phyloP scores from a whole-genome alignment of 2,888 invertebrate species.

The Netelia inedita region DNA sequence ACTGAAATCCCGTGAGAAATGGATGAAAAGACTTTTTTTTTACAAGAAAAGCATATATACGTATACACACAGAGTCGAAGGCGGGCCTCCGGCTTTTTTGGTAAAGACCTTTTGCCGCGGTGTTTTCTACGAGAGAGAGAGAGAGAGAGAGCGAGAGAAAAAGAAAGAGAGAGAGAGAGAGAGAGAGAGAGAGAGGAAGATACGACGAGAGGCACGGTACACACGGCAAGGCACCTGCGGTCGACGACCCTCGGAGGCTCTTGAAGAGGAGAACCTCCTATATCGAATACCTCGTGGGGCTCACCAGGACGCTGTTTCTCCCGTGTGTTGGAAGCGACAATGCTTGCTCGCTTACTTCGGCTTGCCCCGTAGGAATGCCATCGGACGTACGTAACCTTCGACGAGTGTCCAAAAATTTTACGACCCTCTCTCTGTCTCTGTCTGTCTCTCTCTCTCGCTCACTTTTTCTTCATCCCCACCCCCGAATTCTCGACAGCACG shows the following conservation, averaged over 20 bases:
- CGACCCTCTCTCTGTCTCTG: conserved; percentile 23
- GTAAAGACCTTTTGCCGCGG: conserved; percentile 36
- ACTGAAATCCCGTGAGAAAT: conserved; percentile 39
- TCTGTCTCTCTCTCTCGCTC: neutral
- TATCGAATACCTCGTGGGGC: conserved; percentile 80
- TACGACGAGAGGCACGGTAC: conserved; percentile 62
- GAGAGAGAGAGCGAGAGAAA: conserved; percentile 25
- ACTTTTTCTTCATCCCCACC: neutral
- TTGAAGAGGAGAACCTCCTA: conserved; percentile 66
- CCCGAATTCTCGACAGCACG: conserved; percentile 30
- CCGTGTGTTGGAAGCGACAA: conserved; percentile 61
- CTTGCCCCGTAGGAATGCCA: conserved; percentile 71
- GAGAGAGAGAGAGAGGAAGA: conserved; percentile 23
- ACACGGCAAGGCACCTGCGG: conserved; percentile 83
- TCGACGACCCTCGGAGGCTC: conserved; percentile 81
- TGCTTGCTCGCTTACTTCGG: conserved; percentile 62
- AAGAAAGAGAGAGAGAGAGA: conserved; percentile 34
- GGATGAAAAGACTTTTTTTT: conserved; percentile 7
- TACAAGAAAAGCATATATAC: conserved; percentile 35
- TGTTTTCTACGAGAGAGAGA: conserved; percentile 32
- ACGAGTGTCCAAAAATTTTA: conserved; percentile 60
- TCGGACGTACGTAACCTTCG: conserved; percentile 73
- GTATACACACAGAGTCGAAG: conserved; percentile 30
- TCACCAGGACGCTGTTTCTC: conserved; percentile 42
- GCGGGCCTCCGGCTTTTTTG: conserved; percentile 45